Base-by-base conservation (phyloP, 1,140 invertebrate species). In the Zaprionus ornatus region DNA sequence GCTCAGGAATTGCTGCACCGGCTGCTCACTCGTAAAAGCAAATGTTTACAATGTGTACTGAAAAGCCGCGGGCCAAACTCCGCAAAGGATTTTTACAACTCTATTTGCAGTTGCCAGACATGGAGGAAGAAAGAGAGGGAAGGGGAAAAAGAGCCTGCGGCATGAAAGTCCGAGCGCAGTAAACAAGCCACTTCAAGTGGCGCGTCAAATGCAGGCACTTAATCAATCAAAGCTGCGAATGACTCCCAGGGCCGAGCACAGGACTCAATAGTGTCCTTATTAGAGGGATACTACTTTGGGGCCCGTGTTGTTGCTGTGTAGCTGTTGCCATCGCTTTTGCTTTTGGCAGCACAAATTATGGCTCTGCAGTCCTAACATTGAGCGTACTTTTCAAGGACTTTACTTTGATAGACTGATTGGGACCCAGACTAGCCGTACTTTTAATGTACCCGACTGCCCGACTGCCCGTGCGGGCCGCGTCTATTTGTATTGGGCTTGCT, bases 321-420 rank as follows among this genome's bases (percentile, higher is more conserved):
- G 42, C 60, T 21, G 35, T 57, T 25, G 12, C 52, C 29, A 56
- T 29, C 19, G 45, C 12, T 25, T 54, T 65, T 75, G 84, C 76
- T 83, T 83, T 88, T 87, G 84, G 84, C 84, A 87, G 84, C 84
- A 87, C 70, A 87, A 87, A 87, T 87, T 88, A 87, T 87, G 84
- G 77, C 64, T 23, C 64, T 69, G 61, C 63, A 78, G 77, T 77
- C 63, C 62, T 71, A 82, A 75, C 80, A 83, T 84, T 77, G 66
- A 71, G 54, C 77, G 70, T 45, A 45, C 45, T 62, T 78, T 57
- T 71, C 61, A 60, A 69, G 48, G 79, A 68, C 74, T 73, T 71
- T 68, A 60, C 63, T 52, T 72, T 79, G 77, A 76, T 76, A 50
- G 66, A 75, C 73, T 75, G 66, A 75, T 75, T 75, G 67, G 54